These are phyloP conservation scores for Notarius quadriscutis DNA, from an alignment of 2,113 vertebrate genomes.

Conservation along the genomic window DNA sequence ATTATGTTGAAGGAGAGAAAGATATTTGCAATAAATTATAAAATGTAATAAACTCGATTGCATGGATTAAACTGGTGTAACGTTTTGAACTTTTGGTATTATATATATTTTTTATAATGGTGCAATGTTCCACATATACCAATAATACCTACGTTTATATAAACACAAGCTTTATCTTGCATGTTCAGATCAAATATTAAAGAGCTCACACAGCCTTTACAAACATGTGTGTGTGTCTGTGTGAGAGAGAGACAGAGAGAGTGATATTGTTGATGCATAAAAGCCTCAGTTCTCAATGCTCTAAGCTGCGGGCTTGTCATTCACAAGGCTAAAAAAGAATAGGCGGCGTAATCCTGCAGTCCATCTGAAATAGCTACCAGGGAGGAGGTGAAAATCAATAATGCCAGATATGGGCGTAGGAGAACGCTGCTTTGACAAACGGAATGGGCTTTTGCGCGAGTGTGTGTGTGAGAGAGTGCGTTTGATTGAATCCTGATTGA, in stretches of 20 bases:
- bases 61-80: background rate
- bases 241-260: background rate
- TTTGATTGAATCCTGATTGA: constrained; percentile 57
- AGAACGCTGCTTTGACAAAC: constrained; percentile 47
- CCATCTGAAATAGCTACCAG: constrained; percentile 45
- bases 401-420: constrained; percentile 40
- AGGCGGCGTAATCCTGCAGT: constrained; percentile 41
- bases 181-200: constrained; percentile 31
- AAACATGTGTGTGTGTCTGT: background rate
- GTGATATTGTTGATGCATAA: constrained; percentile 37
- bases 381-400: constrained; percentile 54
- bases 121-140: background rate
- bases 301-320: constrained; percentile 44
- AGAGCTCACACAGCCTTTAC: constrained; percentile 10
- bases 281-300: constrained; percentile 37
- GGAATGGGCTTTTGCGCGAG: constrained; percentile 4
- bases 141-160: background rate
- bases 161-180: constrained; percentile 8
- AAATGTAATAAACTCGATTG: background rate
- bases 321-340: constrained; percentile 47
- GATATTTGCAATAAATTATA: background rate
- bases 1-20: background rate
- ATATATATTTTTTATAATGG: background rate
- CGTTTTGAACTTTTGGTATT: background rate
- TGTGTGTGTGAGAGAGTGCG: background rate